Conservation (phyloP, 2,888 invertebrate genomes). For the Drosophila aldrichi region DNA sequence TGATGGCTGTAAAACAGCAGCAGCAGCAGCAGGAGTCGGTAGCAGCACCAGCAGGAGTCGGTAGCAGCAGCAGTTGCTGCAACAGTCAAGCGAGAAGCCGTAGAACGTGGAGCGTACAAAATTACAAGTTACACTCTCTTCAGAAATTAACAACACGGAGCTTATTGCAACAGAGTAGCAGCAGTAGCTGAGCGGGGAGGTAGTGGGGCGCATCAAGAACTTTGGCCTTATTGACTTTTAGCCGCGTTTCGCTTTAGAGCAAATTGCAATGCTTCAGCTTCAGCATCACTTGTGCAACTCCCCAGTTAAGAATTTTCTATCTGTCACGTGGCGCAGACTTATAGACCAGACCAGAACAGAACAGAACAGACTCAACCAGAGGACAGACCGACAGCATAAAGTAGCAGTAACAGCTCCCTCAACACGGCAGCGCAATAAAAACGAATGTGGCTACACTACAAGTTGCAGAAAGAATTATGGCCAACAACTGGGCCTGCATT, state of each 20-base stretch:
- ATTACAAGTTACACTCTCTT: conserved; percentile 79
- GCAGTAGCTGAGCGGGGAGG: conserved; percentile 1
- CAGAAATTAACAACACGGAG: conserved; percentile 82
- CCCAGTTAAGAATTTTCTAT: conserved; percentile 32
- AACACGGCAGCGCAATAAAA: conserved; percentile 38
- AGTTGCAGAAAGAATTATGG: conserved; percentile 53
- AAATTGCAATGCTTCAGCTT: conserved; percentile 54
- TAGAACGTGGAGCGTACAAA: conserved; percentile 57
- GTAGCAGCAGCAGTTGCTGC: conserved; percentile 22
- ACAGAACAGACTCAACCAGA: neutral
- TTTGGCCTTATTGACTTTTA: conserved; percentile 68
- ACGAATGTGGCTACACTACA: conserved; percentile 41
- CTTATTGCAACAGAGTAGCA: conserved; percentile 69
- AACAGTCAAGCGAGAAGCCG: conserved; percentile 54
- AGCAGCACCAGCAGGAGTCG: conserved; percentile 10
- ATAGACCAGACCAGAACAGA: neutral
- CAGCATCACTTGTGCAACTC: conserved; percentile 29
- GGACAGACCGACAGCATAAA: conserved; percentile 6
- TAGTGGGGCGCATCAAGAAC: conserved; percentile 5
- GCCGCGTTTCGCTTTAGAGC: conserved; percentile 36
- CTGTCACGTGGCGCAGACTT: conserved; percentile 41
- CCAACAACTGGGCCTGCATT: conserved; percentile 35
- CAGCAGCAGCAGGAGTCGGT: conserved; percentile 14
- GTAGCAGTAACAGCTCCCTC: conserved; percentile 13
- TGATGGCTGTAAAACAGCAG: conserved; percentile 59